phyloP scores from a whole-genome alignment of 2,797 vertebrate genomes.

The Lindbergichthys nudifrons region DNA sequence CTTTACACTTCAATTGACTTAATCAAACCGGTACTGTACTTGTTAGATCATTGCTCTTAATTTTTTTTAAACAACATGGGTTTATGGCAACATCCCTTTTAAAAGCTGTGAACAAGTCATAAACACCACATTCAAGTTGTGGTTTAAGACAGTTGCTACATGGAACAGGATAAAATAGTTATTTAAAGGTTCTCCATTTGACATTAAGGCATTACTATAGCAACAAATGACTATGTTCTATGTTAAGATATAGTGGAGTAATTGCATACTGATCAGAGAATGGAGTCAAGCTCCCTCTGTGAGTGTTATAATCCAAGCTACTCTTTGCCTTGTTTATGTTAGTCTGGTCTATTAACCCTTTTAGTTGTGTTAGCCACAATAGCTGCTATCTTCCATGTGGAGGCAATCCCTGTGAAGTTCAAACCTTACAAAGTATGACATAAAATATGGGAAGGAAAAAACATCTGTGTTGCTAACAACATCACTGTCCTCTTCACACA shows the following conservation, averaged over 20 bases:
- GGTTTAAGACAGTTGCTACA: not conserved
- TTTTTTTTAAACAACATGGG: not conserved
- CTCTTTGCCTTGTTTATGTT: too few species aligned
- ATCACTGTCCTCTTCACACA: conserved; percentile 37
- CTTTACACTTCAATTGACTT: not conserved
- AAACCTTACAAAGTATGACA: not conserved
- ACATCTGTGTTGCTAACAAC: conserved; percentile 1
- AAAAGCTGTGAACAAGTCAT: not conserved
- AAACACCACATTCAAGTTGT: not conserved
- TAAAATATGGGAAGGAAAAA: not conserved
- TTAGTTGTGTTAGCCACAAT: too few species aligned
- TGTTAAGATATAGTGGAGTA: too few species aligned
- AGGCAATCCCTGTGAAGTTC: too few species aligned
- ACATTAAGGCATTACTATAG: too few species aligned
- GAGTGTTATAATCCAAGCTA: too few species aligned
- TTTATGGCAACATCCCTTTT: not conserved
- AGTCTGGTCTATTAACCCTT: too few species aligned
- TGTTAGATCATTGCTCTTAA: not conserved
- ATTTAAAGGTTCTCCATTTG: too few species aligned
- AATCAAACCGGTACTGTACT: not conserved
- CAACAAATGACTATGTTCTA: too few species aligned
- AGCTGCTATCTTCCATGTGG: too few species aligned
- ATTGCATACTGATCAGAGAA: too few species aligned
- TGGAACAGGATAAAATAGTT: not conserved
- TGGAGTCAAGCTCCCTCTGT: too few species aligned